phyloP scores from a whole-genome alignment of 2,797 vertebrate genomes.

The Sebastes itinus region DNA sequence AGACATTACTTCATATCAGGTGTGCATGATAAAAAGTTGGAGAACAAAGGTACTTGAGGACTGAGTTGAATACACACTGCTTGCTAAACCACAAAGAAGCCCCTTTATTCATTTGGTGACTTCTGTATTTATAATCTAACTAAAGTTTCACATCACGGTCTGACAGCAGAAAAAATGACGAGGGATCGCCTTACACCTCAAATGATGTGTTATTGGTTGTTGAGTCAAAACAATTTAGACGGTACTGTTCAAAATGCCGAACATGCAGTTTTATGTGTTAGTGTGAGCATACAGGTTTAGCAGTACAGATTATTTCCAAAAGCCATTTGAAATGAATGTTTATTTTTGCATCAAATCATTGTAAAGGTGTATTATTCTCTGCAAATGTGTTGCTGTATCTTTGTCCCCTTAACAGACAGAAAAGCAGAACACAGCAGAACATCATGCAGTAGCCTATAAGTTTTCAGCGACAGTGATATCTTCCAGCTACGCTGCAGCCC shows the following conservation, averaged over 20 bases:
- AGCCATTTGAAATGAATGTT: not conserved
- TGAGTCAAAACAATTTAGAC: not conserved
- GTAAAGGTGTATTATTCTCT: not conserved
- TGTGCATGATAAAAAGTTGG: not conserved
- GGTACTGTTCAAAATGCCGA: not conserved
- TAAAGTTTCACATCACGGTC: not conserved
- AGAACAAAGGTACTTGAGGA: not conserved
- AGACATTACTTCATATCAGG: not conserved
- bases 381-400: not conserved
- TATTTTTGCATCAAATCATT: not conserved
- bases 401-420: not conserved
- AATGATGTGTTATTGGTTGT: not conserved
- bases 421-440: not conserved
- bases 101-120: not conserved
- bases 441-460: not conserved
- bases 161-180: not conserved
- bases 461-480: conserved; percentile 29
- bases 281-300: not conserved
- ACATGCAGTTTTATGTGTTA: not conserved
- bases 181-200: not conserved
- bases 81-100: not conserved
- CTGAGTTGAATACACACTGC: not conserved
- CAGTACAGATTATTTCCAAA: not conserved
- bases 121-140: not conserved
- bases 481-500: conserved; percentile 29